A percentile compares a stretch with the other conserved stretches of the same genome.
phyloP scores from a whole-genome alignment of 2,797 vertebrate genomes.

The Denticeps clupeoides region DNA sequence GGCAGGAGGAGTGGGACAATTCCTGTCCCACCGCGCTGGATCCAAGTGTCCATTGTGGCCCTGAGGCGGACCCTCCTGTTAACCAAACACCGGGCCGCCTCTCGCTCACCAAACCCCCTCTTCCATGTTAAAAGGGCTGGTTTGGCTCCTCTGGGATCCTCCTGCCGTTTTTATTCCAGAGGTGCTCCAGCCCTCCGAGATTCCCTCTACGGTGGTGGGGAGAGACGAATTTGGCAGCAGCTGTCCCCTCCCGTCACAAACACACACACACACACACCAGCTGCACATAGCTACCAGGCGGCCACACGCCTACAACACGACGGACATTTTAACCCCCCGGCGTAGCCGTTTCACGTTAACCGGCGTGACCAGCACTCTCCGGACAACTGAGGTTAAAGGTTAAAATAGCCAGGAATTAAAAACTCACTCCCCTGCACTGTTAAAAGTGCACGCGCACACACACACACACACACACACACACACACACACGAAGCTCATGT shows the following conservation, averaged over 20 bases:
- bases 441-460: too few species aligned
- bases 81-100: not conserved
- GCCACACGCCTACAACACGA: too few species aligned
- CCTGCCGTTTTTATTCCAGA: not conserved
- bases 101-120: not conserved
- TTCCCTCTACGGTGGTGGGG: constrained; percentile 10
- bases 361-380: too few species aligned
- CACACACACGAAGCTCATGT: too few species aligned
- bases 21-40: too few species aligned
- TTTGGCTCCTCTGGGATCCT: not conserved
- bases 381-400: too few species aligned
- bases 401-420: too few species aligned
- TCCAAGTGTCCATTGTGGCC: not conserved
- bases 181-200: constrained; percentile 29
- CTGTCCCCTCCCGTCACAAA: not conserved
- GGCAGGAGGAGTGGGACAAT: too few species aligned
- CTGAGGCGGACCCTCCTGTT: not conserved
- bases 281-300: not conserved
- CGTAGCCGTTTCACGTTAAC: too few species aligned
- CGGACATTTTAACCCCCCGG: too few species aligned
- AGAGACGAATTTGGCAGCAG: not conserved
- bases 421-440: too few species aligned
- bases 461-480: too few species aligned
- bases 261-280: not conserved
- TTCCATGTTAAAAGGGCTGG: not conserved